These are phyloP conservation scores for Delphinapterus leucas DNA, from an alignment of 2,113 vertebrate genomes.

Conservation along the genomic window DNA sequence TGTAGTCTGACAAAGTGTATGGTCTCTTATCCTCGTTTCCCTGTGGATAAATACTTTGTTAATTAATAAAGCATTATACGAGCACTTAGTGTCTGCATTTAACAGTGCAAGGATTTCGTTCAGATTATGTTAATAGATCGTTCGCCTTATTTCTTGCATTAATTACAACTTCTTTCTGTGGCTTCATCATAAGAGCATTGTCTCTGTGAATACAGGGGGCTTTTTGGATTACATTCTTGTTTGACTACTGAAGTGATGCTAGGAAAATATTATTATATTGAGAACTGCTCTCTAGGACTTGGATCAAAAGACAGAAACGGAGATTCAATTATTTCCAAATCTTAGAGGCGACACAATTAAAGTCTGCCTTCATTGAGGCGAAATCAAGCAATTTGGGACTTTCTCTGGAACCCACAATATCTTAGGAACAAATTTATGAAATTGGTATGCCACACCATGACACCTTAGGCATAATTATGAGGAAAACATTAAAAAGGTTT, in stretches of 20 bases:
- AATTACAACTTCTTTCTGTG: slow-evolving; percentile 82
- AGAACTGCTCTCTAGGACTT: slow-evolving; percentile 58
- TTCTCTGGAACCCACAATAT: slow-evolving; percentile 46
- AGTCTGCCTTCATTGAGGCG: slow-evolving; percentile 45
- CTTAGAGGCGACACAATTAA: slow-evolving; percentile 52
- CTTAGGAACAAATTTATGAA: slow-evolving; percentile 59
- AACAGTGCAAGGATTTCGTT: slow-evolving; percentile 83
- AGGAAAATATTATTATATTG: slow-evolving; percentile 67
- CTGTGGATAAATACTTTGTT: slow-evolving; percentile 86
- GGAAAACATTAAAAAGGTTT: slow-evolving; percentile 56
- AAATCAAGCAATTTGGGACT: slow-evolving; percentile 57
- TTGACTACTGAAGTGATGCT: slow-evolving; percentile 71
- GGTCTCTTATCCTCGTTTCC: slow-evolving; percentile 85
- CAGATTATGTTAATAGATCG: slow-evolving; percentile 88
- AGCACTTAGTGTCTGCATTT: slow-evolving; percentile 83
- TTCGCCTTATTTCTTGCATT: slow-evolving; percentile 83
- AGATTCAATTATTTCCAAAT: slow-evolving; percentile 68
- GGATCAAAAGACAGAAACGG: slow-evolving; percentile 68
- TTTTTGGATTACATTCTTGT: slow-evolving; percentile 80
- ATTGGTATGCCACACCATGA: slow-evolving; percentile 55
- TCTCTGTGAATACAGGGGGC: slow-evolving; percentile 66
- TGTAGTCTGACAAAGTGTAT: slow-evolving; percentile 81
- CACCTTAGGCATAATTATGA: slow-evolving; percentile 51
- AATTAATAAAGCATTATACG: slow-evolving; percentile 88
- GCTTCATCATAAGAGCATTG: slow-evolving; percentile 76